These are phyloP conservation scores for Malthinus flaveolus DNA, from an alignment of 2,888 invertebrate species.

Conservation along the genomic window DNA sequence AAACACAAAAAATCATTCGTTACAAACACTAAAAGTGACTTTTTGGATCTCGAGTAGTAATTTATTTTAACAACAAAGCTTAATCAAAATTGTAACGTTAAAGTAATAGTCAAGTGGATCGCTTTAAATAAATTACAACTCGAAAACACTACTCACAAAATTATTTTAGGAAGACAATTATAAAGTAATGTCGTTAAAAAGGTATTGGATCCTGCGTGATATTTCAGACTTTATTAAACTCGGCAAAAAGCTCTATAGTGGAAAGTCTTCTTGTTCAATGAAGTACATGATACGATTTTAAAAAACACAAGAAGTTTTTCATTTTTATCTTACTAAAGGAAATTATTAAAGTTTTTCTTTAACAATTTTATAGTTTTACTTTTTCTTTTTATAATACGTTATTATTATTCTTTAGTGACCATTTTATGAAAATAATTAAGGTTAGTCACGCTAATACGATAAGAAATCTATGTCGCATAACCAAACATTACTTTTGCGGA, in stretches of 20 bases:
- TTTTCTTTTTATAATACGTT: constrained; percentile 1
- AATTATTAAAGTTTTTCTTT: background rate
- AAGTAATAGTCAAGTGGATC: no score
- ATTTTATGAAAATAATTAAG: no score
- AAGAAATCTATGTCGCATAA: constrained; percentile 10
- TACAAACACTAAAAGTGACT: no score
- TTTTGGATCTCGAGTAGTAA: no score
- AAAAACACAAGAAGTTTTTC: constrained; percentile 11
- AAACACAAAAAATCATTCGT: no score
- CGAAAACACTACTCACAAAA: background rate
- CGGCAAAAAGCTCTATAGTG: constrained; percentile 25
- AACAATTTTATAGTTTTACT: background rate
- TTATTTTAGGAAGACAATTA: constrained; percentile 22
- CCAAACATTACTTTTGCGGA: constrained; percentile 7
- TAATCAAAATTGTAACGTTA: no score
- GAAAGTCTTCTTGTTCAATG: constrained; percentile 26
- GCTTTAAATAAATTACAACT: no score
- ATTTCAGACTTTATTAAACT: constrained; percentile 29
- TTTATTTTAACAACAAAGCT: no score
- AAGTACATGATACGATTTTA: constrained; percentile 33
- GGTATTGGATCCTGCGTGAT: constrained; percentile 16
- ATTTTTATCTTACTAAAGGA: constrained; percentile 13
- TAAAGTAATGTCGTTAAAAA: constrained; percentile 22
- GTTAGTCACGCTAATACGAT: constrained; percentile 11
- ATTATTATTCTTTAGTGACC: background rate